Percentiles rank a stretch among this genome's conserved stretches.
These are phyloP conservation scores for Rhinopomastus cyanomelas DNA, from an alignment of 2,113 vertebrate species.

Conservation along the genomic window DNA sequence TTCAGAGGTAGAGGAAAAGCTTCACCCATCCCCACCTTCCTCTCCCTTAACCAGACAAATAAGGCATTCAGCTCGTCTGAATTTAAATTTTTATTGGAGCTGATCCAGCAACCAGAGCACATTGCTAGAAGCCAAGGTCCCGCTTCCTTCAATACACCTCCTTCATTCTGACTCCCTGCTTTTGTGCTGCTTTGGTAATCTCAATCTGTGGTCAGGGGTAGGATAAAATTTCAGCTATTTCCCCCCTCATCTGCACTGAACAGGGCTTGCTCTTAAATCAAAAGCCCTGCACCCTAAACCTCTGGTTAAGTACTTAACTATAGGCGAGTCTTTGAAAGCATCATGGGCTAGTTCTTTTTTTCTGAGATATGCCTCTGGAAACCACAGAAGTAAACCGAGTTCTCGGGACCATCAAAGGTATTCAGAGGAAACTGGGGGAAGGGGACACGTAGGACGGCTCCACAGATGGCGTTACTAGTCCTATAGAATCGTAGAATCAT, in stretches of 20 bases:
- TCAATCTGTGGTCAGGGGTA: conserved; percentile 62
- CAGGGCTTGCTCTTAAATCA: conserved; percentile 63
- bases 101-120: conserved; percentile 40
- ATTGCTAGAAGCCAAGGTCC: conserved; percentile 55
- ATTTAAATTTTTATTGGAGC: conserved; percentile 67
- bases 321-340: conserved; percentile 45
- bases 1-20: conserved; percentile 35
- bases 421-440: neutral
- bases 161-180: conserved; percentile 62
- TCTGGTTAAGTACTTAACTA: conserved; percentile 54
- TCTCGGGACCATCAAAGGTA: conserved; percentile 3
- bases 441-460: neutral
- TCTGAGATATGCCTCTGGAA: conserved; percentile 29
- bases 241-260: conserved; percentile 20
- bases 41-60: conserved; percentile 55
- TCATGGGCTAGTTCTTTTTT: neutral
- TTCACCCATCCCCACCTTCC: conserved; percentile 42
- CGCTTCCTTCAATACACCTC: conserved; percentile 56
- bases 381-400: conserved; percentile 10
- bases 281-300: conserved; percentile 30
- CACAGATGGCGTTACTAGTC: conserved; percentile 26
- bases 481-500: no score
- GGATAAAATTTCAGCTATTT: conserved; percentile 66
- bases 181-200: conserved; percentile 59
- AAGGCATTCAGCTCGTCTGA: conserved; percentile 64